Base-by-base conservation (phyloP, 2,888 invertebrate genomes). In the Entomobrya multifasciata region DNA sequence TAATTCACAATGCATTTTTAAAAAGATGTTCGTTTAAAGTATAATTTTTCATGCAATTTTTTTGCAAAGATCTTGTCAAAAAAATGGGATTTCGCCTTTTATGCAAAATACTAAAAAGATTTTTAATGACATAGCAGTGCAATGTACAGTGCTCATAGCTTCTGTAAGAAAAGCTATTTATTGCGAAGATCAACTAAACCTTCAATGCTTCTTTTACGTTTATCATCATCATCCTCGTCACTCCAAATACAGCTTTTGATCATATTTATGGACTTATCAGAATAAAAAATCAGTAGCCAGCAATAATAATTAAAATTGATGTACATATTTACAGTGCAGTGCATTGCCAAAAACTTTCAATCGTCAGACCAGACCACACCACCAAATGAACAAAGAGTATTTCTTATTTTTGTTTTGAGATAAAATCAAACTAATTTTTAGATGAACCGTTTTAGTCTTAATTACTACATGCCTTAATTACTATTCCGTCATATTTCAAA, bases 331-430 rank as follows among this genome's bases (percentile, higher is more conserved):
- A 78, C 25, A 47, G 25, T 62, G 17, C 55, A 25, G 25, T 13
- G 20, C 20, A 60, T 22, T 57, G 60, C 77, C 62, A 79, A 65
- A 62, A 79, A 62, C 78, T 79, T 79, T 79, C 65, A 65, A 65
- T 79, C 77, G 25, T 27, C 49, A 15, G n/a, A 36, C 10, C 57
- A 22, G 17, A 20, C 10, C 25, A 55, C 20, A 20, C n/a, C n/a
- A n/a, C n/a, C n/a, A n/a, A n/a, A n/a, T n/a, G n/a, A 36, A 17
- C 2, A 65, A 65, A 36, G 4, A 36, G 36, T 52, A 52, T 52
- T 52, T n/a, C 22, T 10, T 20, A 13, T 27, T 15, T 25, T 60
- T 20, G 25, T 27, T 30, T 60, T 60, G 27, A 57, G 27, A 60
- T 30, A n/a, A 3, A 27, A 1, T 57, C 30, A 15, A 65, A 6